Conservation (phyloP, 1,140 invertebrate genomes). For the Eumeta japonica region DNA sequence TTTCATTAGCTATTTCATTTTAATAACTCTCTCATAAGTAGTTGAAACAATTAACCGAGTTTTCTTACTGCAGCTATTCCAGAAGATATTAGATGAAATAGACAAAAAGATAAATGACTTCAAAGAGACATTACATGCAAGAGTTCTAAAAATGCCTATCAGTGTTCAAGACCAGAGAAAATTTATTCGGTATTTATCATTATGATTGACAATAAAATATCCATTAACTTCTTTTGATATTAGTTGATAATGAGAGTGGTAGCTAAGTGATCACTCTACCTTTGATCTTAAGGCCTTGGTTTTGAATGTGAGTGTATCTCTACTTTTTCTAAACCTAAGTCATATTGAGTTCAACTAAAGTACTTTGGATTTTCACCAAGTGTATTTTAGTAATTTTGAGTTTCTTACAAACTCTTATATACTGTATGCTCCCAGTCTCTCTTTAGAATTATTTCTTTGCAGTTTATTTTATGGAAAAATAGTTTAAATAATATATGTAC, state of each 20-base stretch:
- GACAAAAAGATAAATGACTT: slow-evolving; percentile 84
- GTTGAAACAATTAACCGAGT: neutral
- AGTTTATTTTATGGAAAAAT: too few relatives aligned
- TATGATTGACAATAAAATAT: too few relatives aligned
- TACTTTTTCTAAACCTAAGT: slow-evolving; percentile 1
- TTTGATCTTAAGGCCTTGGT: neutral
- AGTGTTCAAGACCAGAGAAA: slow-evolving; percentile 93
- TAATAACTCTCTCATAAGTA: slow-evolving; percentile 1
- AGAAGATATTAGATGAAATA: slow-evolving; percentile 85
- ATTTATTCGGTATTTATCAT: slow-evolving; percentile 55
- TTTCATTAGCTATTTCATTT: slow-evolving; percentile 7
- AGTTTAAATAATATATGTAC: too few relatives aligned
- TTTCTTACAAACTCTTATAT: too few relatives aligned
- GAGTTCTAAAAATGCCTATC: slow-evolving; percentile 81
- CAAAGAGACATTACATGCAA: slow-evolving; percentile 75
- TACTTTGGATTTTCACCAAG: too few relatives aligned
- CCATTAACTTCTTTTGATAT: too few relatives aligned
- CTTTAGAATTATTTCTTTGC: too few relatives aligned
- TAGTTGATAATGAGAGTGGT: too few relatives aligned
- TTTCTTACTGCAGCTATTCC: slow-evolving; percentile 66
- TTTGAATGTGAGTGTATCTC: neutral
- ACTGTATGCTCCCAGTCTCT: too few relatives aligned
- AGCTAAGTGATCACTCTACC: neutral
- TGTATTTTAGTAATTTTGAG: too few relatives aligned
- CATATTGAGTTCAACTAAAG: too few relatives aligned